Conservation (phyloP, 2,113 vertebrate species). For the Oreochromis aureus region DNA sequence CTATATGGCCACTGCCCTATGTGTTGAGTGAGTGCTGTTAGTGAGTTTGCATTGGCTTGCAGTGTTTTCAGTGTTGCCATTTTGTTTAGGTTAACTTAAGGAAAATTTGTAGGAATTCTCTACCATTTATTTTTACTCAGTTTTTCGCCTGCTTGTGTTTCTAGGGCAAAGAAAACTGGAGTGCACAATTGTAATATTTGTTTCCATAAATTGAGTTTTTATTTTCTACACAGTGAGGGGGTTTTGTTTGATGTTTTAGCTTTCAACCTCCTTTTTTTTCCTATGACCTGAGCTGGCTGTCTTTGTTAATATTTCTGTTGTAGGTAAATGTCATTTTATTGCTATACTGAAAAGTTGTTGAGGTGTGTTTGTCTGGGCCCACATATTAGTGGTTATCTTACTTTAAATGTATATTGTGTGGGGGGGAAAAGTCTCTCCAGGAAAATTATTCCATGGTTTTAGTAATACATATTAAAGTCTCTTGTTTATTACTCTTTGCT, state of each 20-base stretch:
- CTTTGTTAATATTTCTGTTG: neutral
- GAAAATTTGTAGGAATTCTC: neutral
- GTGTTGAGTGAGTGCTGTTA: neutral
- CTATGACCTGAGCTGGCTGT: neutral
- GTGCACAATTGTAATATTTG: neutral
- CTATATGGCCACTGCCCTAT: neutral
- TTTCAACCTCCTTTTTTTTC: fast-evolving
- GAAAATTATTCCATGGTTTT: neutral
- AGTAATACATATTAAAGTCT: neutral
- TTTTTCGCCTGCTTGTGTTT: neutral
- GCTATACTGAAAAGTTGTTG: neutral
- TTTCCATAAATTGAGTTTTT: neutral
- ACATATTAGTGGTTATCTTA: neutral
- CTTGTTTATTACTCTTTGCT: neutral
- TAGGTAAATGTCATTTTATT: neutral
- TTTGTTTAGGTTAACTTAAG: neutral
- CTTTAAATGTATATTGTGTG: neutral
- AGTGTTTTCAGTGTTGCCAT: neutral
- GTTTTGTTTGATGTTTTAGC: neutral
- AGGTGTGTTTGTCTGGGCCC: neutral
- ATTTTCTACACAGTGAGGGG: neutral
- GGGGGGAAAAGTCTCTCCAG: neutral
- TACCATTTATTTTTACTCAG: neutral
- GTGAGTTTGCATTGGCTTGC: neutral
- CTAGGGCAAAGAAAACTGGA: neutral